Percentiles rank a stretch among this genome's conserved stretches.
Conservation (phyloP, 2,888 invertebrate genomes). For the Oscheius myriophilus region DNA sequence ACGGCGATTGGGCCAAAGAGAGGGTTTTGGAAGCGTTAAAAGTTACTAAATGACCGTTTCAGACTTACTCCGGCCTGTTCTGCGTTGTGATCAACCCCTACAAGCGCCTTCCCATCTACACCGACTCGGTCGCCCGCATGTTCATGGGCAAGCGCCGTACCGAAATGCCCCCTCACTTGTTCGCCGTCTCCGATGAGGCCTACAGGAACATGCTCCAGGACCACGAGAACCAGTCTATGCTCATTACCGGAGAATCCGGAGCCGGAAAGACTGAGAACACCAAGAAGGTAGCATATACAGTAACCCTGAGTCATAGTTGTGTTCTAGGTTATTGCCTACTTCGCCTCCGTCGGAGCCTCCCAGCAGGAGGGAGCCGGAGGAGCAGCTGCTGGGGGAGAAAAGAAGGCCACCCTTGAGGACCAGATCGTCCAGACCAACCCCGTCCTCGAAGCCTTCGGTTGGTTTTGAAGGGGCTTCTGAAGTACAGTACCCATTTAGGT, state of each 20-base stretch:
- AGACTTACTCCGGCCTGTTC: conserved; percentile 70
- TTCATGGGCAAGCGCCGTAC: conserved; percentile 99
- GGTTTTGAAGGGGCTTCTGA: background rate
- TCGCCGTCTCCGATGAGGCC: conserved; percentile 96
- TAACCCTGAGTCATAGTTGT: background rate
- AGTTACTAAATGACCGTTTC: conserved; percentile 28
- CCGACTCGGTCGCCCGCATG: conserved; percentile 74
- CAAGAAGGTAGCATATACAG: conserved; percentile 74
- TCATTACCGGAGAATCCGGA: conserved; percentile 96
- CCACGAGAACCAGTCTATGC: conserved; percentile 83
- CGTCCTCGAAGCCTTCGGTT: conserved; percentile 96
- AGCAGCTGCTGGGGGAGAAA: conserved; percentile 79
- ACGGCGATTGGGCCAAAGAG: background rate
- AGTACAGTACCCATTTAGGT: conserved; percentile 19
- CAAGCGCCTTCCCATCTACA: conserved; percentile 70
- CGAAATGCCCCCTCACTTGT: conserved; percentile 99
- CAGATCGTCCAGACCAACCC: conserved; percentile 99
- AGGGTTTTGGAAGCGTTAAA: background rate
- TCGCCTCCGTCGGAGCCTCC: conserved; percentile 80
- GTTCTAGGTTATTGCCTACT: conserved; percentile 91
- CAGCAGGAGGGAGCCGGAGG: conserved; percentile 54
- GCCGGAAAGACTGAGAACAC: conserved; percentile 99
- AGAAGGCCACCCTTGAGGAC: conserved; percentile 95
- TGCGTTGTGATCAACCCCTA: conserved; percentile 70
- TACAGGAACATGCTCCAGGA: conserved; percentile 82